phyloP scores from a whole-genome alignment of 2,797 vertebrate species.

The Thunnus albacares region DNA sequence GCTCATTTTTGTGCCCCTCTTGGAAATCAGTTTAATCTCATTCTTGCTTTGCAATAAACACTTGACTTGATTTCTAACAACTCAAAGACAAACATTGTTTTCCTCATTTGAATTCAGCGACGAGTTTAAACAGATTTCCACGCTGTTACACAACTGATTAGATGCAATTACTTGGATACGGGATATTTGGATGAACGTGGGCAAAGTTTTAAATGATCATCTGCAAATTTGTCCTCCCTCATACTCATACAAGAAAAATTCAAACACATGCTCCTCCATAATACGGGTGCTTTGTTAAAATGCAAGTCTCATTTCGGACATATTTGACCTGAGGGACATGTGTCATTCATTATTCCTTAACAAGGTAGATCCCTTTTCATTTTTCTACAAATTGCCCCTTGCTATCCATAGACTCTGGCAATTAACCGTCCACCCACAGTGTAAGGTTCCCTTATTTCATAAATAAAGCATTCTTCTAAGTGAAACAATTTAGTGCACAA shows the following conservation, averaged over 20 bases:
- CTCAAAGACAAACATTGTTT: constrained; percentile 59
- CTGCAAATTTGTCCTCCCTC: constrained; percentile 21
- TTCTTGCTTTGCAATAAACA: constrained; percentile 54
- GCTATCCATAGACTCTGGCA: constrained; percentile 37
- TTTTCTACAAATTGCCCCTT: constrained; percentile 53
- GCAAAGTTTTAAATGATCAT: constrained; percentile 53
- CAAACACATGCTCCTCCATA: constrained; percentile 18
- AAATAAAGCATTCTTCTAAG: constrained; percentile 74
- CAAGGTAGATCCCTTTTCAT: constrained; percentile 54
- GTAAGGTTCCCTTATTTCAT: constrained; percentile 61
- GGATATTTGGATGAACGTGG: constrained; percentile 42
- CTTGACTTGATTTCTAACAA: constrained; percentile 62
- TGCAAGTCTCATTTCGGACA: constrained; percentile 35
- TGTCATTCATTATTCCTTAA: constrained; percentile 46
- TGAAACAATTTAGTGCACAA: constrained; percentile 64
- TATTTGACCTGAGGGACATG: constrained; percentile 17
- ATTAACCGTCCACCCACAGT: constrained; percentile 50
- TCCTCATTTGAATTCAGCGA: constrained; percentile 55
- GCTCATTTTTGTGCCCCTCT: constrained; percentile 24
- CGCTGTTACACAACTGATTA: constrained; percentile 47
- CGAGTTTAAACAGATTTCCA: constrained; percentile 52
- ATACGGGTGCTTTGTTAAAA: constrained; percentile 46
- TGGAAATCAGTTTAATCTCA: constrained; percentile 50
- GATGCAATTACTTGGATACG: constrained; percentile 57
- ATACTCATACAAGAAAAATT: not conserved